Base-by-base conservation (phyloP, 2,113 vertebrate species). In the Calidris pygmaea region DNA sequence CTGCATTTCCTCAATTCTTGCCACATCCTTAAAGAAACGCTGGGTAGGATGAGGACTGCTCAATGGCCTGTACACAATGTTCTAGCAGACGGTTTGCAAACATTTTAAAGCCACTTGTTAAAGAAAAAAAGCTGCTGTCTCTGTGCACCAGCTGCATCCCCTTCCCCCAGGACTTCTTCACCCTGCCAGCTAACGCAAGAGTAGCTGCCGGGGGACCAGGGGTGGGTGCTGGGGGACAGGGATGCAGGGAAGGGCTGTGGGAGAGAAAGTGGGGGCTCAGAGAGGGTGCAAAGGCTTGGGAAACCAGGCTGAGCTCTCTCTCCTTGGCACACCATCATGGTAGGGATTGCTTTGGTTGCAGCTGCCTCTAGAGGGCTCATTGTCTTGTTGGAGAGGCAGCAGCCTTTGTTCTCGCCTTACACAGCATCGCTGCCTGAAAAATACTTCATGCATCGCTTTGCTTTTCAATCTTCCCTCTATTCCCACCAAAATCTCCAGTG, bases 301-400 rank as follows among this genome's bases (percentile, higher is more conserved):
- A 32, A 13, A 32, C 23, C 32, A 9, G 24, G 16, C 58, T 35
- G 45, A 55, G 34, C 24, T 82, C 15, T 29, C 26, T 7, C 16
- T 55, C n/a, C 48, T 1, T 2, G 34, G 45, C 1, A 0, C 13
- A 12, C 9, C 41, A 4, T 2, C 63, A 10, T 3, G 73, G 39
- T 3, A 26, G 34, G 27, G 66, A 21, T 9, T 78, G 86, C 35
- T 94, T 21, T 14, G 60, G 58, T 39, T 34, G 68, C 34, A 71
- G 86, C 39, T 71, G 66, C 96, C 96, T 94, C 91, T 96, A 97
- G 96, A 97, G 95, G 96, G 95, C 96, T 95, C 96, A 68, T 87
- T 72, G 96, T 66, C 34, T 79, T 68, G 48, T 21, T 29, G 7
- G 66, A 91, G 68, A 75, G 52, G 56, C 73, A 52, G 70, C 86